A percentile compares a stretch with the other conserved stretches of the same genome.
Evolutionary conservation across 1,140 invertebrate species (phyloP).

Genomic region (Araneus ventricosus): DNA sequence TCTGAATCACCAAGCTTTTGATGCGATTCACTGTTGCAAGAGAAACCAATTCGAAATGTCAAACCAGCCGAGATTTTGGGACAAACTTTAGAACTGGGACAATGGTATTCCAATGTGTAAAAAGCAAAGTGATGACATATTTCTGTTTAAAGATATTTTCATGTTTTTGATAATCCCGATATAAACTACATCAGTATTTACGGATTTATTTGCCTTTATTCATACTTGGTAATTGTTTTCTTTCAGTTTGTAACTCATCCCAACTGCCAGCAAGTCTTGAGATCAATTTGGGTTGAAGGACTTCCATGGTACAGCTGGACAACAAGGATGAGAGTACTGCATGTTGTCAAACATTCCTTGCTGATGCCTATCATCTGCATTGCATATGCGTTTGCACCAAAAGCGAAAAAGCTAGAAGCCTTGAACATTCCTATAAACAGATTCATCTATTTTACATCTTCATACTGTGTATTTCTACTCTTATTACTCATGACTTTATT

Average conservation of each 20-base stretch:
- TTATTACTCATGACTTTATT: constrained; percentile 70
- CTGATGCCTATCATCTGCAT: constrained; percentile 70
- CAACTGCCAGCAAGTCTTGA: constrained; percentile 80
- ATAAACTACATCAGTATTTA: no score
- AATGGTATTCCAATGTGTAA: no score
- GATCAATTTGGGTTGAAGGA: constrained; percentile 79
- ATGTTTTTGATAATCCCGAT: no score
- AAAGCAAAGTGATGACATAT: no score
- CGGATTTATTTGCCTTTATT: no score
- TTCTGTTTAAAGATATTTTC: no score
- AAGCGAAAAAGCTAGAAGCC: constrained; percentile 51
- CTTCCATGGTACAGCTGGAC: constrained; percentile 73
- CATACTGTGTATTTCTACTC: constrained; percentile 72
- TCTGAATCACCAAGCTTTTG: no score
- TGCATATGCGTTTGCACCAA: constrained; percentile 64
- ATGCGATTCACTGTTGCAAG: no score
- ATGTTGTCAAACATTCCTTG: constrained; percentile 72
- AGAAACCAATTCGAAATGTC: no score
- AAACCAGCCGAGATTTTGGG: no score
- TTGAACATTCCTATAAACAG: constrained; percentile 74
- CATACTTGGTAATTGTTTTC: neutral
- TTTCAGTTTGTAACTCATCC: constrained; percentile 80
- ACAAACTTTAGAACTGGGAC: no score
- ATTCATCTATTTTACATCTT: constrained; percentile 74
- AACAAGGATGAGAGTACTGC: constrained; percentile 18